Conservation (phyloP, 2,888 invertebrate species). For the Plagodis dolabraria region DNA sequence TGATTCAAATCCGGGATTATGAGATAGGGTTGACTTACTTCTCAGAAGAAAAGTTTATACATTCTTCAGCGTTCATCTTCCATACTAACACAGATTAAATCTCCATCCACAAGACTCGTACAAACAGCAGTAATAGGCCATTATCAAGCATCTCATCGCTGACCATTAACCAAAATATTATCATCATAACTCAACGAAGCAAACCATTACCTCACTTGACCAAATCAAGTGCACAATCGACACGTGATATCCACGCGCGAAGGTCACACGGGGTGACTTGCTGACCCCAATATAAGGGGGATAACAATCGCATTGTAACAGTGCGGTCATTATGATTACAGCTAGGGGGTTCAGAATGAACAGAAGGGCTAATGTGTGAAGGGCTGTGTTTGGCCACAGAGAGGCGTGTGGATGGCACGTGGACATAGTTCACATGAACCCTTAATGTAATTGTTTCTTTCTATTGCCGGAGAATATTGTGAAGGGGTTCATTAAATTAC, state of each 20-base stretch:
- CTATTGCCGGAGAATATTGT: slow-evolving; percentile 31
- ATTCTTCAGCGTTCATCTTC: slow-evolving; percentile 11
- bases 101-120: neutral
- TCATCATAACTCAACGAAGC: neutral
- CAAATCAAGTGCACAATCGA: slow-evolving; percentile 31
- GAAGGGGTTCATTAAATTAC: slow-evolving; percentile 22
- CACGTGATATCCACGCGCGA: slow-evolving; percentile 60
- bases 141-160: neutral
- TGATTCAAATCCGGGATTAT: slow-evolving; percentile 54
- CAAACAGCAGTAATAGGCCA: neutral
- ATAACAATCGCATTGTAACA: slow-evolving; percentile 74
- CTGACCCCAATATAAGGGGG: slow-evolving; percentile 65
- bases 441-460: slow-evolving; percentile 47
- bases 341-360: slow-evolving; percentile 39
- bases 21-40: slow-evolving; percentile 48
- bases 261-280: slow-evolving; percentile 62
- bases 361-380: slow-evolving; percentile 57
- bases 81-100: neutral
- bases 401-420: slow-evolving; percentile 76
- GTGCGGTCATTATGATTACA: slow-evolving; percentile 18
- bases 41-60: slow-evolving; percentile 14
- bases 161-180: slow-evolving; percentile 1
- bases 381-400: slow-evolving; percentile 64
- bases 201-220: slow-evolving; percentile 16
- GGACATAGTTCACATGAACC: slow-evolving; percentile 62